Evolutionary conservation across 2,113 vertebrate genomes (phyloP), one percentile per base, ranked within the genome.

Genomic region (Marmota flaviventris): DNA sequence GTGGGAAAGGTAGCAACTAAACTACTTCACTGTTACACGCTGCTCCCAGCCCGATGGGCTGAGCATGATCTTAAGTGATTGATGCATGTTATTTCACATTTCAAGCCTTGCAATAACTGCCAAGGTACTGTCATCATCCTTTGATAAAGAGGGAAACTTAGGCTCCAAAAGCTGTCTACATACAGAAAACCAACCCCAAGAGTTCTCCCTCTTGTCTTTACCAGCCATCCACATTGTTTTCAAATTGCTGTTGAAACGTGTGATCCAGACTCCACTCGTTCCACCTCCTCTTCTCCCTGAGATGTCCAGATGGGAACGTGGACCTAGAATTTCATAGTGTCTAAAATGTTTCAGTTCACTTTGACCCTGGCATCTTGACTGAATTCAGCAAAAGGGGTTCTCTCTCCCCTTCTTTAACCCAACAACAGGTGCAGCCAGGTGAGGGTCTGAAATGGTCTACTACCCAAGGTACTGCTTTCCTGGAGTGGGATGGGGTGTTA

Each of bases 401-500:
- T 39, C 34, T 56, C 27, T 56, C 37, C 13, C 5, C 17, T 42
- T 73, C 27, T 76, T 45, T 56, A 32, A 25, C 32, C 39, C 42
- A 24, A 63, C 12, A 42, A 22, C 9, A n/a, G 24, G 4, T 37
- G 32, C 2, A 24, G 9, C 5, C 29, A 14, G 8, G 25, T 18
- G 77, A 70, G 32, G 5, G 65, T 37, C 11, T 10, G 22, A 91
- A 42, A 20, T 1, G 29, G 5, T 1, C 13, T 69, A 45, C 22
- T 24, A 18, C 65, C 34, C 32, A 32, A 34, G 32, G 13, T 18
- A 27, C 1, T 27, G 18, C 70, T 56, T 83, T 51, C 42, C 65
- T 32, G 14, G 29, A 34, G 61, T 27, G 3, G 20, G 24, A 1
- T 8, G 1, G 37, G 29, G 4, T 27, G 1, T 25, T 58, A 11